Evolutionary conservation across 2,113 vertebrate species (phyloP).

Genomic region (Dolichallabes microphthalmus): DNA sequence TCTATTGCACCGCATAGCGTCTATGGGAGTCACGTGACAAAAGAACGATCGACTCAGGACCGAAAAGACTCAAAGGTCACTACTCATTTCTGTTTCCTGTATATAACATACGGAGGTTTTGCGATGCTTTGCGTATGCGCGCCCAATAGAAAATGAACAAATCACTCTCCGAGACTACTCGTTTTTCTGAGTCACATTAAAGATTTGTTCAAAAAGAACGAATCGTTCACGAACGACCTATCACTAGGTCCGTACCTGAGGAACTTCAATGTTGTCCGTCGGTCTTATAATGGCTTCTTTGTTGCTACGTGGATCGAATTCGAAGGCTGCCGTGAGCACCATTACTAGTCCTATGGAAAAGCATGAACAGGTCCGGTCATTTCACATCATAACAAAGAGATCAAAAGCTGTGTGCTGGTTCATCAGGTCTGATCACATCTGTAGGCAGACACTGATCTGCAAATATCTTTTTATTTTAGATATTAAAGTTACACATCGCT

Average conservation of each 20-base stretch:
- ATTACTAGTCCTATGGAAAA: slow-evolving; percentile 83
- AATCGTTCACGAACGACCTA: no score
- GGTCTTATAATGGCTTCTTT: slow-evolving; percentile 96
- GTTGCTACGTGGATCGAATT: slow-evolving; percentile 97
- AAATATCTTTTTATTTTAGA: not conserved
- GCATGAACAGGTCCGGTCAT: not conserved
- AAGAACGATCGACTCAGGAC: no score
- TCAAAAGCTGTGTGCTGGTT: not conserved
- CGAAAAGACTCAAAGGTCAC: no score
- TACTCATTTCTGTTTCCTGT: no score
- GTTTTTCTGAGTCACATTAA: no score
- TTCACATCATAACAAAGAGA: not conserved
- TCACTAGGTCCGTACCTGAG: slow-evolving; percentile 87
- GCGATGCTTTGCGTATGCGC: no score
- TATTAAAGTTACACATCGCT: not conserved
- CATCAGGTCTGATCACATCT: not conserved
- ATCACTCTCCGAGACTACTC: no score
- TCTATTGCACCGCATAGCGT: no score
- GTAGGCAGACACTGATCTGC: not conserved
- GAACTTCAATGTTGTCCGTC: slow-evolving; percentile 94
- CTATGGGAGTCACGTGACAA: no score
- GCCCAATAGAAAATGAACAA: no score
- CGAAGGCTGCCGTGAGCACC: slow-evolving; percentile 94
- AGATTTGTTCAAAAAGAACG: no score
- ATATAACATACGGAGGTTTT: no score